These are phyloP conservation scores for Capreolus pygargus DNA, from an alignment of 2,113 vertebrate species.

Conservation along the genomic window DNA sequence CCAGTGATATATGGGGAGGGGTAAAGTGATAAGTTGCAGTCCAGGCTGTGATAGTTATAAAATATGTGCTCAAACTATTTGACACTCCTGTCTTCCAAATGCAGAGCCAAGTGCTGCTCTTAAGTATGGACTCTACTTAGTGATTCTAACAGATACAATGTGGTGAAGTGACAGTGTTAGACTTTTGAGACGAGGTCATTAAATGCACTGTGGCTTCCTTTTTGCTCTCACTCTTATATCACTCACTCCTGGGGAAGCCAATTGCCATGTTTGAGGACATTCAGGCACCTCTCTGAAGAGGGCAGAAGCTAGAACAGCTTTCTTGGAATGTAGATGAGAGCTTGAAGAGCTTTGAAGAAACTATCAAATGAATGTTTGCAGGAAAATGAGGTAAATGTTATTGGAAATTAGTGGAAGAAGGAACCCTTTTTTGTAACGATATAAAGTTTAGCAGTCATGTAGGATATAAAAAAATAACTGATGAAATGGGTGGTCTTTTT, in stretches of 20 bases:
- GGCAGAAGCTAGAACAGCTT: background rate
- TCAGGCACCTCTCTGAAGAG: background rate
- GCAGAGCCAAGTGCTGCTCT: background rate
- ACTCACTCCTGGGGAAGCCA: background rate
- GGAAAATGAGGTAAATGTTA: background rate
- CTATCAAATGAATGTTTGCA: background rate
- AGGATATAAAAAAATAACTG: background rate
- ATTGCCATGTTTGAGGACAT: background rate
- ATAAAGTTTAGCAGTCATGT: background rate
- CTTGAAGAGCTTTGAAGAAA: background rate
- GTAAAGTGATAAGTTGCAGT: background rate
- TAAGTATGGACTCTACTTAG: background rate
- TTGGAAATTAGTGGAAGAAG: background rate
- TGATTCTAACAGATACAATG: background rate
- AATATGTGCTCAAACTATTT: background rate
- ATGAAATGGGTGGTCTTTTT: background rate
- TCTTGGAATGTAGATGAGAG: background rate
- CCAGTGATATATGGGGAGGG: background rate
- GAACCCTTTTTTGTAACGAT: background rate
- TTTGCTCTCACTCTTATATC: background rate
- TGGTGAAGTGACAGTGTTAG: background rate
- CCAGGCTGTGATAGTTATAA: background rate
- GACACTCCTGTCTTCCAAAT: background rate
- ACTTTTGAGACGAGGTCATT: background rate
- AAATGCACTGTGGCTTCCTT: background rate